phyloP scores from a whole-genome alignment of 1,140 invertebrate genomes.

The Conus ventricosus region DNA sequence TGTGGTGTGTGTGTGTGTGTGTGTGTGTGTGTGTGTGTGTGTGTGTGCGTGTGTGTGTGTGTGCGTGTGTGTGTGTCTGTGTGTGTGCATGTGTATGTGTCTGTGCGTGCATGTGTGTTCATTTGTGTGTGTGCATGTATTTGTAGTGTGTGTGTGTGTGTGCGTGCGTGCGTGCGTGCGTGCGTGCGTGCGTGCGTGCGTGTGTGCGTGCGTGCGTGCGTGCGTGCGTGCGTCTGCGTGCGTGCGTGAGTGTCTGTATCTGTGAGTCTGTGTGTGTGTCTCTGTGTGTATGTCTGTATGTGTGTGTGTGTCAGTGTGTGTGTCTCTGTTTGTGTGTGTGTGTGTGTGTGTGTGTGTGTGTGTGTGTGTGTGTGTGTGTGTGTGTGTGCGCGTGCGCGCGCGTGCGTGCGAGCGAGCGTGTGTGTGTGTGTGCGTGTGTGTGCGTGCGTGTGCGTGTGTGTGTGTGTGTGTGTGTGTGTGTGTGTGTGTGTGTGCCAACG shows the following conservation, averaged over 20 bases:
- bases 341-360: neutral
- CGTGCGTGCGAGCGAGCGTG: no score
- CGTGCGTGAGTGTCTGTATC: neutral
- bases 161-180: neutral
- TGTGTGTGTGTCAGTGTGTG: neutral
- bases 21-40: slow-evolving; percentile 6
- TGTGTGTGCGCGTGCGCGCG: no score
- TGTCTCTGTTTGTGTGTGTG: neutral
- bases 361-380: no score
- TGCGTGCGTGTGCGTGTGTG: no score
- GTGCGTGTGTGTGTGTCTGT: neutral
- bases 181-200: no score
- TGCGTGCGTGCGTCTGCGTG: neutral
- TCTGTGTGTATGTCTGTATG: neutral
- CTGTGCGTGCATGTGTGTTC: neutral
- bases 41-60: neutral
- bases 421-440: no score
- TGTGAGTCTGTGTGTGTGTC: neutral
- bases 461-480: no score
- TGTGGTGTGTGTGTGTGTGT: no score
- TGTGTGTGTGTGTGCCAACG: no score
- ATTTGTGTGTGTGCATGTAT: neutral
- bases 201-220: neutral
- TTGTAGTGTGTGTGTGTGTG: neutral
- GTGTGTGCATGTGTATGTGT: neutral